phyloP scores from a whole-genome alignment of 2,888 invertebrate species.

The Mellilla xanthometata region DNA sequence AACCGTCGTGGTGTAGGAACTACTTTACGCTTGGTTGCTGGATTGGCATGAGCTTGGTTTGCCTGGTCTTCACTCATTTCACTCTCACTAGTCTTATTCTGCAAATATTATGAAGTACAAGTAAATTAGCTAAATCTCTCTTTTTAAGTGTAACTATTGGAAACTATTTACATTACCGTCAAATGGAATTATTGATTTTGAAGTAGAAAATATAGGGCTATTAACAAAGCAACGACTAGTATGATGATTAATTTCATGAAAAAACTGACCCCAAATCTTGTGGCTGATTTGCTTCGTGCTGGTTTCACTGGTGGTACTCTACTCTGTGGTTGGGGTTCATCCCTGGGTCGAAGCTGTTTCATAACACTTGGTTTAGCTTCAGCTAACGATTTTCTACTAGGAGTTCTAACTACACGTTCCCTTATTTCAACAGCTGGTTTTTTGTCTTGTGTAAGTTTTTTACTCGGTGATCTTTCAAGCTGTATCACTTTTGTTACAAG shows the following conservation, averaged over 20 bases:
- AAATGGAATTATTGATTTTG: constrained; percentile 35
- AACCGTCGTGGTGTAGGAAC: constrained; percentile 70
- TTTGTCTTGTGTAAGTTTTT: constrained; percentile 58
- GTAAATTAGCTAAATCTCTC: constrained; percentile 55
- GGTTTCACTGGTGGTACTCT: constrained; percentile 74
- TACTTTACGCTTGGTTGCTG: constrained; percentile 60
- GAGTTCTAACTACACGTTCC: constrained; percentile 71
- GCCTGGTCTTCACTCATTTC: constrained; percentile 80
- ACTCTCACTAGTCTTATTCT: constrained; percentile 83
- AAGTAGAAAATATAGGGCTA: constrained; percentile 66
- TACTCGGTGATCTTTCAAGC: constrained; percentile 72
- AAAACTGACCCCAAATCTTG: constrained; percentile 78
- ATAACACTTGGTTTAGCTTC: constrained; percentile 55
- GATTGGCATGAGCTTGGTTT: constrained; percentile 49
- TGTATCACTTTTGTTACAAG: constrained; percentile 73
- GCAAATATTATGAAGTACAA: constrained; percentile 63
- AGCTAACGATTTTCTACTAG: constrained; percentile 60
- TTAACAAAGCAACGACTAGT: constrained; percentile 66
- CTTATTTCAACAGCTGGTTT: constrained; percentile 68
- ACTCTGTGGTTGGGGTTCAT: constrained; percentile 49
- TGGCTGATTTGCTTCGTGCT: constrained; percentile 75
- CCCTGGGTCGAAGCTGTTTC: constrained; percentile 49
- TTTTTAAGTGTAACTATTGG: constrained; percentile 33
- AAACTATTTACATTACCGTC: constrained; percentile 47
- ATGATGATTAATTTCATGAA: constrained; percentile 65